phyloP scores from a whole-genome alignment of 2,797 vertebrate species.

The Darevskia nairensis region DNA sequence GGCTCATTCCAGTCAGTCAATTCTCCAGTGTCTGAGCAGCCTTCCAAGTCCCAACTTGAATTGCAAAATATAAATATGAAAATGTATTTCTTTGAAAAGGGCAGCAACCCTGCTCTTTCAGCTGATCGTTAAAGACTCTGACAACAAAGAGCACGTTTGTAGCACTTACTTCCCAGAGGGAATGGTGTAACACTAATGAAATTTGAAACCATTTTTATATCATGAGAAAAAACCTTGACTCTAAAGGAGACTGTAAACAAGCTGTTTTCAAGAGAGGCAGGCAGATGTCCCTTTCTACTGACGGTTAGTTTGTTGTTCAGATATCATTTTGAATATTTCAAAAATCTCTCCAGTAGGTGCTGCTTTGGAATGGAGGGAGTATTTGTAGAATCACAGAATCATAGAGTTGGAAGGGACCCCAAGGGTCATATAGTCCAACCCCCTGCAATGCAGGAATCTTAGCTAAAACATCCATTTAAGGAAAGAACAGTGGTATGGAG shows the following conservation, averaged over 20 bases:
- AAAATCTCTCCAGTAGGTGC: neutral
- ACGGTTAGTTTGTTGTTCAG: neutral
- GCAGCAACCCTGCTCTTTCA: neutral
- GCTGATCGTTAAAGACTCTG: neutral
- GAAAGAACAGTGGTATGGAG: no score
- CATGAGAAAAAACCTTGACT: neutral
- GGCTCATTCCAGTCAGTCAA: fast-evolving
- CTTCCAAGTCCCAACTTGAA: neutral
- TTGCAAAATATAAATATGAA: constrained; percentile 24
- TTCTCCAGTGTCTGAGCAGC: neutral
- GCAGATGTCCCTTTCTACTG: neutral
- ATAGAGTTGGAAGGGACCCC: no score
- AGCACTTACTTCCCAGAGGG: neutral
- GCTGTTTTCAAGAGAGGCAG: neutral
- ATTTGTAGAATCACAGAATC: no score
- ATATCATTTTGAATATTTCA: neutral
- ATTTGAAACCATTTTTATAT: neutral
- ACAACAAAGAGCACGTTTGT: constrained; percentile 1
- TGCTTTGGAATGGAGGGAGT: no score
- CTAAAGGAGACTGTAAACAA: constrained; percentile 20
- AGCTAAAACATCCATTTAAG: no score
- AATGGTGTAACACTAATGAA: neutral
- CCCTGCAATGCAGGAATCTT: no score
- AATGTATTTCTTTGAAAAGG: constrained; percentile 9
- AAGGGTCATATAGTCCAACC: no score